phyloP scores from a whole-genome alignment of 2,113 vertebrate species.

The Shinisaurus crocodilurus region DNA sequence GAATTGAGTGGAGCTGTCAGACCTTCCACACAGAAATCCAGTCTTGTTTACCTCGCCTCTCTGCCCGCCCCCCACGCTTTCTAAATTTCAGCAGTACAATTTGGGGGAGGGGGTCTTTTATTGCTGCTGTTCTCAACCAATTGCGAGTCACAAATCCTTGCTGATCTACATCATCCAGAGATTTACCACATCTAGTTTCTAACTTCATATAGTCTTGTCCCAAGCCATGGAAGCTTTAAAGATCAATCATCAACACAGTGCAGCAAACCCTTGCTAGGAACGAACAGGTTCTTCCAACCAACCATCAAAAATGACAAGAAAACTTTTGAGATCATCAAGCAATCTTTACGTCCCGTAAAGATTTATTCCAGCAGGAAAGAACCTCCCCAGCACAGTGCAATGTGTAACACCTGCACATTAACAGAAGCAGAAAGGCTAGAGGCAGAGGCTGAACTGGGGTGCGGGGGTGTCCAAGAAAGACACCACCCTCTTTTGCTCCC shows the following conservation, averaged over 20 bases:
- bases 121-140: no score
- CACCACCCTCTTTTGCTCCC: neutral
- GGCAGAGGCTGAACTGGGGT: neutral
- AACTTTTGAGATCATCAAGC: neutral
- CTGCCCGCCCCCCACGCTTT: no score
- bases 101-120: no score
- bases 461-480: neutral
- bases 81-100: no score
- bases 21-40: neutral
- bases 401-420: neutral
- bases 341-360: neutral
- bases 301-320: neutral
- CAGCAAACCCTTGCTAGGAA: neutral
- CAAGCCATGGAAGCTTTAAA: neutral
- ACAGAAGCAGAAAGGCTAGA: neutral
- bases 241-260: no score
- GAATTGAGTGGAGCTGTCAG: neutral
- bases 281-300: neutral
- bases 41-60: no score
- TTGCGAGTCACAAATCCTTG: neutral
- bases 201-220: neutral
- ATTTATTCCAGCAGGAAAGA: neutral
- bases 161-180: neutral
- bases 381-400: neutral
- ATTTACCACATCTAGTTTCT: neutral